phyloP scores from a whole-genome alignment of 2,888 invertebrate genomes.

The Watsonalla cultraria region DNA sequence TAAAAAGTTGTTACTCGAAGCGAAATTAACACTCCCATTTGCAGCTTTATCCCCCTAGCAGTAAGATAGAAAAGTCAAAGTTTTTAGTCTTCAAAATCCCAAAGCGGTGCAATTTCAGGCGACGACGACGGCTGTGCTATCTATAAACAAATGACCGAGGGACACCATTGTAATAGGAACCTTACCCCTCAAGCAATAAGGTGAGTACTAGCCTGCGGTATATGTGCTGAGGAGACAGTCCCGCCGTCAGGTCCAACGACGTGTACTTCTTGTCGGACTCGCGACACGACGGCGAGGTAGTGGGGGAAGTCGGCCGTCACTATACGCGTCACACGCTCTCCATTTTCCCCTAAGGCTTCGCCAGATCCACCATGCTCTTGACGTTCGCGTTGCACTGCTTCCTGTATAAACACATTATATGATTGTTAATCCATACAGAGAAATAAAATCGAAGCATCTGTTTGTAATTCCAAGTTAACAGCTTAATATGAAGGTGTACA shows the following conservation, averaged over 20 bases:
- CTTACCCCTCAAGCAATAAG: no score
- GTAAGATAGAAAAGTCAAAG: no score
- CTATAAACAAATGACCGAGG: no score
- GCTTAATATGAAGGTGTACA: no score
- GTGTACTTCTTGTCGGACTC: constrained; percentile 97
- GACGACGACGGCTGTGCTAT: no score
- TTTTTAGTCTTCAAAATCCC: no score
- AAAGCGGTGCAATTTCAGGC: no score
- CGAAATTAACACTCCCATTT: no score
- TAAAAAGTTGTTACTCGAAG: no score
- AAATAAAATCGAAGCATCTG: no score
- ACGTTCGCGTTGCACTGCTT: constrained; percentile 91
- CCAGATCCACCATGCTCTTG: constrained; percentile 84
- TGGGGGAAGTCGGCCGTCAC: constrained; percentile 98
- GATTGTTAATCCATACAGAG: not conserved
- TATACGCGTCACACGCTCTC: constrained; percentile 94
- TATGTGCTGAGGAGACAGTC: constrained; percentile 94
- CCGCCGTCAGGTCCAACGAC: constrained; percentile 98
- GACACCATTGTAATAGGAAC: no score
- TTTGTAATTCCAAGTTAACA: not conserved
- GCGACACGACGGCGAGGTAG: constrained; percentile 97
- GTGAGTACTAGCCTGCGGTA: constrained; percentile 82
- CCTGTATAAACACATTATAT: constrained; percentile 69
- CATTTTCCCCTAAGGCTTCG: constrained; percentile 77
- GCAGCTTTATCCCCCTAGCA: no score